Evolutionary conservation across 2,888 invertebrate species (phyloP).

Genomic region (Sicus ferrugineus): DNA sequence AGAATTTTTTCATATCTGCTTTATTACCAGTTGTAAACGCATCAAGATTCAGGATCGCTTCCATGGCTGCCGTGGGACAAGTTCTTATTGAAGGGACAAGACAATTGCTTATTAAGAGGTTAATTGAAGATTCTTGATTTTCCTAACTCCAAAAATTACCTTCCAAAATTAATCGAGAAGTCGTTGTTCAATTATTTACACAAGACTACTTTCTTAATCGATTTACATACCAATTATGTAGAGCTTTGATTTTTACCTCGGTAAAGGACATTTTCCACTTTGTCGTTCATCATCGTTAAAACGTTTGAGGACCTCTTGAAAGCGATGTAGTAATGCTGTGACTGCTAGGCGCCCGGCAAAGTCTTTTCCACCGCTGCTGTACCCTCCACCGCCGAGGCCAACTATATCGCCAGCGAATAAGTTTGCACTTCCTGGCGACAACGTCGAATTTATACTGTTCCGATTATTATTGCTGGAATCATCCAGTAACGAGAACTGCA

Average conservation of each 20-base stretch:
- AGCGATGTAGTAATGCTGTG: slow-evolving; percentile 88
- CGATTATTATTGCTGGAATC: slow-evolving; percentile 69
- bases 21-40: too few species aligned
- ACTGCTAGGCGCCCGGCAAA: slow-evolving; percentile 83
- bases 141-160: too few species aligned
- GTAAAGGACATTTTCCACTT: slow-evolving; percentile 85
- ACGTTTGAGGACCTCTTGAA: slow-evolving; percentile 89
- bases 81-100: too few species aligned
- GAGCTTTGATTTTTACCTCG: slow-evolving; percentile 69
- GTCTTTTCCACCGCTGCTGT: slow-evolving; percentile 65
- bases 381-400: slow-evolving; percentile 39
- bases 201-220: neutral
- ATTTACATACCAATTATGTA: neutral
- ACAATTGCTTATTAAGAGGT: too few species aligned
- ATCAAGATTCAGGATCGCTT: too few species aligned
- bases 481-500: slow-evolving; percentile 90
- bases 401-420: slow-evolving; percentile 35
- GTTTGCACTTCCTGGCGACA: slow-evolving; percentile 25
- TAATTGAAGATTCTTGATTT: too few species aligned
- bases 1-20: too few species aligned
- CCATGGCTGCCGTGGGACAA: too few species aligned
- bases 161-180: too few species aligned
- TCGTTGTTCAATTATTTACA: too few species aligned
- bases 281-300: slow-evolving; percentile 86
- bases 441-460: slow-evolving; percentile 38